These are phyloP conservation scores for Chalcis sispes DNA, from an alignment of 2,888 invertebrate species.

Conservation along the genomic window DNA sequence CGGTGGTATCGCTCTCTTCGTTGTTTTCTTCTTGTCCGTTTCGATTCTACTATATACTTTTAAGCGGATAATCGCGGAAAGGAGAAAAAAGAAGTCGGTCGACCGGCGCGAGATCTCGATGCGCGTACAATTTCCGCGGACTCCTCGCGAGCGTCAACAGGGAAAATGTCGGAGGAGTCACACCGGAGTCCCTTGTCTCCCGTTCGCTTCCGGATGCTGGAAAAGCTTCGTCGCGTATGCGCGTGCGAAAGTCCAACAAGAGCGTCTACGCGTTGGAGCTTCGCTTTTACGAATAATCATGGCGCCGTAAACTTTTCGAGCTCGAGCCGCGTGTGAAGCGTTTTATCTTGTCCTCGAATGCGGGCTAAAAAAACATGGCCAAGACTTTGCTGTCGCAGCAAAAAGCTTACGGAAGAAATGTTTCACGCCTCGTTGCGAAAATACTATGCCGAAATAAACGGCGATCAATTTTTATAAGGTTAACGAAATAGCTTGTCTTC, in stretches of 20 bases:
- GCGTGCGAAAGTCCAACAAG: conserved; percentile 13
- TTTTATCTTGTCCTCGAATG: conserved; percentile 51
- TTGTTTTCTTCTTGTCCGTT: neutral
- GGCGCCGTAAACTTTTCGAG: neutral
- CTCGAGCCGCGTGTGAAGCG: no score
- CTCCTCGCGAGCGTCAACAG: conserved; percentile 29
- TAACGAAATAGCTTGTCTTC: neutral
- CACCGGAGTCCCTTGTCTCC: neutral
- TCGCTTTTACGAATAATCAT: neutral
- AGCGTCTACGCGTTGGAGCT: conserved; percentile 22
- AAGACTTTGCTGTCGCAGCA: conserved; percentile 51
- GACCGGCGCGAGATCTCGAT: neutral
- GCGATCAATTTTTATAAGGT: neutral
- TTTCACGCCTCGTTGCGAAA: conserved; percentile 12
- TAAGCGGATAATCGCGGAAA: conserved; percentile 4
- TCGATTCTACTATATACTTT: neutral
- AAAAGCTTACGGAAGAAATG: conserved; percentile 27
- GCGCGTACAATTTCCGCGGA: neutral
- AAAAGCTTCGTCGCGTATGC: neutral
- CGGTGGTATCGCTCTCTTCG: conserved; percentile 8
- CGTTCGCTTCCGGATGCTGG: neutral
- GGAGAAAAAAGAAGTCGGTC: neutral
- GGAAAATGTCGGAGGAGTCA: conserved; percentile 16
- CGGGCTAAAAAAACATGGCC: conserved; percentile 52
- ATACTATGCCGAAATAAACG: neutral